Percentiles rank a stretch among this genome's conserved stretches.
Conservation (phyloP, 2,113 vertebrate species). For the Callipepla californica region DNA sequence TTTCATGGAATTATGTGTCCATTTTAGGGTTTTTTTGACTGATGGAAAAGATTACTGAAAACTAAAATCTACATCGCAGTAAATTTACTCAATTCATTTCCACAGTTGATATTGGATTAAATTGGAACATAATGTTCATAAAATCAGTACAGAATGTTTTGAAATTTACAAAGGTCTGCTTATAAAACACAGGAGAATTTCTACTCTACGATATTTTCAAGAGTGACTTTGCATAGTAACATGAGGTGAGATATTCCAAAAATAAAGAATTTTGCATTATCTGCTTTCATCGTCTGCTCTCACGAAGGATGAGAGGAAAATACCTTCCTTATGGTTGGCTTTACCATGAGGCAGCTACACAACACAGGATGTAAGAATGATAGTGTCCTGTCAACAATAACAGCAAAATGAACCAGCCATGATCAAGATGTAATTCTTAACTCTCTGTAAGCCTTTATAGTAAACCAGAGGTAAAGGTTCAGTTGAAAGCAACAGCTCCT, state of each 20-base stretch:
- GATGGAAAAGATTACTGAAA: not conserved
- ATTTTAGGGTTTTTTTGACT: not conserved
- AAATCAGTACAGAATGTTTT: not conserved
- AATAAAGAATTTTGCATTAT: not conserved
- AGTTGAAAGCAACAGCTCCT: not conserved
- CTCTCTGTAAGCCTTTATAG: not conserved
- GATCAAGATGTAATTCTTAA: not conserved
- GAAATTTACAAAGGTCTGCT: not conserved
- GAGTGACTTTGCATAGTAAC: not conserved
- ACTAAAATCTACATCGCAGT: not conserved
- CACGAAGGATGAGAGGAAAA: not conserved
- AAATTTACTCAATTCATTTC: not conserved
- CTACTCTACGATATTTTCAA: not conserved
- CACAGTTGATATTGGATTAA: not conserved
- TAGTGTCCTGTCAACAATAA: not conserved
- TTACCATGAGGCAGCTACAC: not conserved
- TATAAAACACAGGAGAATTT: not conserved
- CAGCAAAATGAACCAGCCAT: not conserved
- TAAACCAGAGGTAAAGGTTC: not conserved
- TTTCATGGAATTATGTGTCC: not conserved
- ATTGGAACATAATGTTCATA: rapidly evolving
- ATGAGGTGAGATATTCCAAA: not conserved
- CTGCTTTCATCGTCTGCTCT: not conserved
- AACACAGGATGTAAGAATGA: not conserved
- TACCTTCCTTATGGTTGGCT: not conserved